Evolutionary conservation across 2,888 invertebrate species (phyloP).

Genomic region (Drosophila mettleri): DNA sequence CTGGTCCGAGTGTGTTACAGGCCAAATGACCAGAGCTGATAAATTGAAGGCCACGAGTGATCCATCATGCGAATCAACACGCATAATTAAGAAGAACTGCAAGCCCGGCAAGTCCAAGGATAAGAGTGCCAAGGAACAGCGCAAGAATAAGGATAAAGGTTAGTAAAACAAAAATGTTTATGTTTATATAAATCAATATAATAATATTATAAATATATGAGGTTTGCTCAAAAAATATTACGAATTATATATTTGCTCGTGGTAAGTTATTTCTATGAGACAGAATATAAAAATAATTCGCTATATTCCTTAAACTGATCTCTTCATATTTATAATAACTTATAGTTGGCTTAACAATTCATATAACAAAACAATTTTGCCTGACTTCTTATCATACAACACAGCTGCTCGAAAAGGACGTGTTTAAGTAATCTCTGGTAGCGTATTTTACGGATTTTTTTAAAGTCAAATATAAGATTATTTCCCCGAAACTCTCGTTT

Average conservation of each 20-base stretch:
- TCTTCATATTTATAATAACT: neutral
- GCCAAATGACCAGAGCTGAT: constrained; percentile 93
- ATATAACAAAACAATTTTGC: constrained; percentile 2
- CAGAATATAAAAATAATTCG: no score
- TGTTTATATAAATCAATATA: neutral
- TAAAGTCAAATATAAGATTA: constrained; percentile 75
- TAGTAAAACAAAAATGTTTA: constrained; percentile 85
- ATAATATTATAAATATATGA: neutral
- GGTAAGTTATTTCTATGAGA: no score
- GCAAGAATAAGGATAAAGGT: constrained; percentile 86
- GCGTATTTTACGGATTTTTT: constrained; percentile 44
- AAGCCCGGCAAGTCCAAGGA: constrained; percentile 89
- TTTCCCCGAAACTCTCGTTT: constrained; percentile 58
- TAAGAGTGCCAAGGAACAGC: constrained; percentile 85
- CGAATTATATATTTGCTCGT: no score
- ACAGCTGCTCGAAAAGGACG: constrained; percentile 84
- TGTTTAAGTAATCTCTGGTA: constrained; percentile 77
- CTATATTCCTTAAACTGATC: neutral
- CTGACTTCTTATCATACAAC: constrained; percentile 33
- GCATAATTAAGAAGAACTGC: constrained; percentile 94
- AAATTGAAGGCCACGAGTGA: constrained; percentile 93
- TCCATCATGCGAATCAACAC: constrained; percentile 92
- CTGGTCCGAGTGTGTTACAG: constrained; percentile 93
- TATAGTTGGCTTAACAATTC: neutral
- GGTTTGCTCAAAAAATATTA: no score